These are phyloP conservation scores for Cerastis rubricosa DNA, from an alignment of 2,888 invertebrate species.

Conservation along the genomic window DNA sequence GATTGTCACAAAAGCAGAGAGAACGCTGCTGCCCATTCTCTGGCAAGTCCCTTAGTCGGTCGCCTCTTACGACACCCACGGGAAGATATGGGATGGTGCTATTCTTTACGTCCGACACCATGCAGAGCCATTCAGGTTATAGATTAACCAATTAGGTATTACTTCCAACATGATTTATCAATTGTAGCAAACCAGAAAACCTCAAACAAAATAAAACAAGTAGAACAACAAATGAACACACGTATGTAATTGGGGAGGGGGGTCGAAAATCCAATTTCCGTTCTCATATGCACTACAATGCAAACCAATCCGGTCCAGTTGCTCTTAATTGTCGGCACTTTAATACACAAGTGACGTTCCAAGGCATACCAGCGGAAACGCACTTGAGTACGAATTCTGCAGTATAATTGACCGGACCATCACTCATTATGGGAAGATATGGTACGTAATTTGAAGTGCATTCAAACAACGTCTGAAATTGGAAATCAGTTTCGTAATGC, in stretches of 20 bases:
- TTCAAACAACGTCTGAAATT: constrained; percentile 16
- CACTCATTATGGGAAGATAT: not conserved
- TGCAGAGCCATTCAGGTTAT: not conserved
- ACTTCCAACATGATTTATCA: not conserved
- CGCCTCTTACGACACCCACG: too few species aligned
- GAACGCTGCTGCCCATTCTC: too few species aligned
- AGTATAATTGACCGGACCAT: too few species aligned
- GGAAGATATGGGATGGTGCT: too few species aligned
- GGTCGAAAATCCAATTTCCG: constrained; percentile 72
- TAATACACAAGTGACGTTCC: constrained; percentile 48
- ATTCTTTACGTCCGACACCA: too few species aligned
- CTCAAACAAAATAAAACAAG: constrained; percentile 3
- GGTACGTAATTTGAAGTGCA: not conserved
- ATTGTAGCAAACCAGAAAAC: not conserved
- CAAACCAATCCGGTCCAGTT: constrained; percentile 68
- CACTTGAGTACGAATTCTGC: not conserved
- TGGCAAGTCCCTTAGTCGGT: too few species aligned
- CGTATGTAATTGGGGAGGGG: constrained; percentile 1
- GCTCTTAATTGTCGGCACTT: constrained; percentile 63
- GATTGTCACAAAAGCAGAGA: too few species aligned
- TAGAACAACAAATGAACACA: constrained; percentile 1
- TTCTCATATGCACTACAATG: constrained; percentile 62
- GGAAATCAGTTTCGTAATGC: not conserved
- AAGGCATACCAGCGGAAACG: constrained; percentile 13
- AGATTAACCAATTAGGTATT: not conserved